phyloP scores from a whole-genome alignment of 64 coral and sea anemone species.

The Stichodactyla mertensii region DNA sequence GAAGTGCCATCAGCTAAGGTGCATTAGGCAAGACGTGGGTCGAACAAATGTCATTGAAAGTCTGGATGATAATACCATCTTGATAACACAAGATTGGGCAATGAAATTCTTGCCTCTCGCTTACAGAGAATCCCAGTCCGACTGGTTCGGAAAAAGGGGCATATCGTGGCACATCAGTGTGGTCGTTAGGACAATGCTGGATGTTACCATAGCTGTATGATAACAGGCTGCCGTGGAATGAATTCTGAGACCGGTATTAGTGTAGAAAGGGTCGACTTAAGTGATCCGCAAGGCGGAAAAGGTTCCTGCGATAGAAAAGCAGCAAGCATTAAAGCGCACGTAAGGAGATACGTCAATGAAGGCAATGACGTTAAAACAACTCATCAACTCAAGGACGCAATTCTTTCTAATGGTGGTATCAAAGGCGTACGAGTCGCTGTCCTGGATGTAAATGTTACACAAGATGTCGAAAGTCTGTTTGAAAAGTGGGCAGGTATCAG shows the following conservation, averaged over 20 bases:
- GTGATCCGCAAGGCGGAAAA: conserved; percentile 26
- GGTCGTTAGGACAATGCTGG: conserved; percentile 17
- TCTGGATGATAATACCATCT: too few relatives aligned
- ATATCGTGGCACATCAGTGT: too few relatives aligned
- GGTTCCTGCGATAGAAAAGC: conserved; percentile 21
- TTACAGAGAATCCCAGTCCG: not conserved
- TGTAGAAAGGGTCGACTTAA: not conserved
- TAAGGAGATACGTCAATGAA: conserved; percentile 19
- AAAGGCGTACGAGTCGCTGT: conserved; percentile 18
- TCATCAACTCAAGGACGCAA: conserved; percentile 21
- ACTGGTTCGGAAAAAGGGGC: too few relatives aligned
- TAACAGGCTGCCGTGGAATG: not conserved
- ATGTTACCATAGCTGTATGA: conserved; percentile 22
- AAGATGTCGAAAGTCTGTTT: not conserved
- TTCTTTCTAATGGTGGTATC: conserved; percentile 5
- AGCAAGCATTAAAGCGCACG: conserved; percentile 20
- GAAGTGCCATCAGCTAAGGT: too few relatives aligned
- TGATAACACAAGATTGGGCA: too few relatives aligned
- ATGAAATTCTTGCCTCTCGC: not conserved
- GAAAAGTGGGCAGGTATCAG: not conserved
- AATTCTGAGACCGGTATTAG: not conserved
- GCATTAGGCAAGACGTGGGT: too few relatives aligned
- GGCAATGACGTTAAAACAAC: conserved; percentile 24
- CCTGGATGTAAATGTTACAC: not conserved
- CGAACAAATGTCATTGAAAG: too few relatives aligned